Evolutionary conservation across 2,797 vertebrate species (phyloP), one percentile per base, ranked within the genome.

Genomic region (Rachycentron canadum): DNA sequence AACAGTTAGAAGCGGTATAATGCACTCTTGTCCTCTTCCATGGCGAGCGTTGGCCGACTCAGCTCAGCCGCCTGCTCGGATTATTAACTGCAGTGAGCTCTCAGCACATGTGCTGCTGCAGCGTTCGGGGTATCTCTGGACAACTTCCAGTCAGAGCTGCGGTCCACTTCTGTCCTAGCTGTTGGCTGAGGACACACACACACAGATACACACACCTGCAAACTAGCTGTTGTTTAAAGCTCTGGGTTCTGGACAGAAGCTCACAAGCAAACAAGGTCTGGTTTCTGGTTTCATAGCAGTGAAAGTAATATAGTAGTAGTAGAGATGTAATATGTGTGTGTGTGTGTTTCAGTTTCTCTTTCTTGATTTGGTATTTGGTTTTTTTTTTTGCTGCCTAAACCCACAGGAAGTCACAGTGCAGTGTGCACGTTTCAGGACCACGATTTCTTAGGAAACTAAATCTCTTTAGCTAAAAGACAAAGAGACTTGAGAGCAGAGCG

Each of bases 41-140:
- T 8, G 0, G 6, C 17, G 34, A 43, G 41, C 7, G 11, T n/a
- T 8, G 49, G 38, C 17, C 11, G 38, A 41, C 17, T 49, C n/a
- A 41, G 28, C 59, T 25, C 73, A 38, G 34, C 56, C 69, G 69
- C 69, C 65, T 76, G 62, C 73, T 65, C 34, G 23, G 53, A 58
- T 26, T 25, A 38, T 56, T n/a, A 58, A 47, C 62, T 76, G 82
- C 63, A 74, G 59, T 26, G 60, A 57, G 61, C 23, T 50, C 52
- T 43, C 62, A 38, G 63, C 73, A 62, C 4, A 10, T 62, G 59
- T 34, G 34, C 53, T 52, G 67, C 78, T 63, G 83, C 82, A 79
- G 77, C 74, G 68, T 63, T 63, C 32, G 49, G 55, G 36, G 43
- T 47, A 40, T 5, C 14, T 50, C 75, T 83, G 78, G 70, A 66